Evolutionary conservation across 2,113 vertebrate genomes (phyloP), one percentile per base, ranked within the genome.

Genomic region (Elaphurus davidianus): DNA sequence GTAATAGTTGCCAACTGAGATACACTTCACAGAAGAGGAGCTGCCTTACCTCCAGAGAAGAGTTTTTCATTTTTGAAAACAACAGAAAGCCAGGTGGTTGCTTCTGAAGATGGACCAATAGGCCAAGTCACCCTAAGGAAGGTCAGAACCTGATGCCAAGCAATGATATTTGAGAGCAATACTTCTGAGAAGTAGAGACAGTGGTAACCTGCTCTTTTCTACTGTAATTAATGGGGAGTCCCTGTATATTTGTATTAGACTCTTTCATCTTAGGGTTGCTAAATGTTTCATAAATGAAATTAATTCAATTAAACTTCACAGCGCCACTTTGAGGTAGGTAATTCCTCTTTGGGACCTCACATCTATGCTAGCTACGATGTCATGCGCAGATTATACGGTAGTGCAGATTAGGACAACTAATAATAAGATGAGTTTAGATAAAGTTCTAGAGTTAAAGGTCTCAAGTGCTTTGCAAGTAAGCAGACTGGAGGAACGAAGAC

Each of bases 241-340:
- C 33, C 54, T 82, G 43, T 78, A 50, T 92, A 36, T 85, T 82
- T 96, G 76, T 54, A 28, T 85, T 89, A 92, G 52, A 76, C 84
- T 59, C 90, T 97, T 97, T 98, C 57, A 98, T 98, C 95, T 62
- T 84, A 83, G 89, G 7, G 40, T 71, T 92, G 82, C 83, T 95
- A 90, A 87, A 54, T 95, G 95, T 95, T 98, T 98, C 95, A 94
- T 55, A 97, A 94, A 97, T 40, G 14, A 90, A 95, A 98, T 98
- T 98, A 98, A 97, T 96, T 79, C 90, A 96, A 33, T 97, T 97
- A 97, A 92, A 78, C 81, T 92, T 96, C 59, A 60, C 27, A 28
- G 47, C 33, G 79, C 30, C 40, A 96, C 96, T 93, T 76, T 87
- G 91, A 95, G 97, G 93, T 45, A 95, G 84, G 45, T 96, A 74